Evolutionary conservation across 2,797 vertebrate species (phyloP).

Genomic region (Sebastes glaucus): DNA sequence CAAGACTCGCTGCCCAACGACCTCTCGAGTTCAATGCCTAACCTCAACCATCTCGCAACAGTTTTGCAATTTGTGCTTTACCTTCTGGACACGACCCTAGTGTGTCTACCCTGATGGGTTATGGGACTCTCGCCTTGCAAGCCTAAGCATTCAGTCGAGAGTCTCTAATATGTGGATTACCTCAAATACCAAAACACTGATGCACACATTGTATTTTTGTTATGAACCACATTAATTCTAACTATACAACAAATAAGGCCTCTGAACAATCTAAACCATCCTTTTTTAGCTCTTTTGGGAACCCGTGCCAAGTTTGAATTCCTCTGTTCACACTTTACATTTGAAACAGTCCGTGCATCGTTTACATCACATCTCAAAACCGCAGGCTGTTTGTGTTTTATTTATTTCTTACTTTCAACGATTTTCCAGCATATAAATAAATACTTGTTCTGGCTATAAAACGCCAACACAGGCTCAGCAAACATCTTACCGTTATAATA

Average conservation of each 20-base stretch:
- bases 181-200: background rate
- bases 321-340: background rate
- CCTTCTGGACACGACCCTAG: background rate
- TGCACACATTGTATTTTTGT: background rate
- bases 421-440: background rate
- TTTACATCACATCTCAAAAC: slow-evolving; percentile 19
- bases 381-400: background rate
- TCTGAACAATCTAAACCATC: slow-evolving; percentile 17
- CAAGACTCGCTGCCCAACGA: no score
- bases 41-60: no score
- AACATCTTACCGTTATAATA: background rate
- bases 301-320: slow-evolving; percentile 7
- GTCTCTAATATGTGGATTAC: background rate
- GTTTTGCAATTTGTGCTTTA: no score
- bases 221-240: background rate
- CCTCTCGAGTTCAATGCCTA: no score
- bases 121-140: background rate
- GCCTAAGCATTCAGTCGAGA: background rate
- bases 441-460: background rate
- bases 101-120: background rate
- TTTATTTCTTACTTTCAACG: background rate
- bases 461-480: slow-evolving; percentile 1
- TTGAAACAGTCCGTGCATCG: background rate
- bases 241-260: background rate
- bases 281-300: slow-evolving; percentile 1